Base-by-base conservation (phyloP, 2,888 invertebrate genomes). In the Rutpela maculata region DNA sequence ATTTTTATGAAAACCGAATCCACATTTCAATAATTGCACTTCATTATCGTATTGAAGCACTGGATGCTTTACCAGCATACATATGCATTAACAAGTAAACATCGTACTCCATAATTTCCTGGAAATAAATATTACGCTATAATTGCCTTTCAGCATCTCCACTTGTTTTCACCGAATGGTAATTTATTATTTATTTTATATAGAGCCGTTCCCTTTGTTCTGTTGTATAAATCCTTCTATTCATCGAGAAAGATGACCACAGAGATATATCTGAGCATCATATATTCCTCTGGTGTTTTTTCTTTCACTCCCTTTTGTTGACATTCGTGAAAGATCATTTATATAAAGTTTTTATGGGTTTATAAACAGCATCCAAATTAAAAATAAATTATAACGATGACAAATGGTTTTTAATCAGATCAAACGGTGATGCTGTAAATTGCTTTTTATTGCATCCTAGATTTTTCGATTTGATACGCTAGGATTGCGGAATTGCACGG, bases 321-420 rank as follows among this genome's bases (percentile, higher is more conserved):
- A 65, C 65, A 43, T 65, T 19, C 65, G 38, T 10, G 18, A 38
- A 65, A 38, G 71, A 68, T 73, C 79, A 73, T 77, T 77, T 77
- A 75, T 77, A 75, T 79, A 63, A 78, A 77, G 69, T 75, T 79
- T 77, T 73, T 75, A 75, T 72, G 75, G 63, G 73, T 74, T 76
- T 76, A 78, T 80, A 72, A 80, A 72, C 76, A 72, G 63, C 74
- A 26, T 56, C 31, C 31, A 74, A 78, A 78, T 80, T 76, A 80
- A 80, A 78, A 76, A 75, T 69, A 55, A 71, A 78, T 80, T 80
- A 75, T 62, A 63, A 56, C 43, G 15, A 69, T 75, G 78, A 76
- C 73, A 73, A 76, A 78, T 76, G 56, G 70, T 56, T 74, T 75
- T 74, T 74, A 59, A 50, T 65, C 73, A 55, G 76, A 79, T 65